Evolutionary conservation across 2,797 vertebrate genomes (phyloP).

Genomic region (Sebastes hopkinsi): DNA sequence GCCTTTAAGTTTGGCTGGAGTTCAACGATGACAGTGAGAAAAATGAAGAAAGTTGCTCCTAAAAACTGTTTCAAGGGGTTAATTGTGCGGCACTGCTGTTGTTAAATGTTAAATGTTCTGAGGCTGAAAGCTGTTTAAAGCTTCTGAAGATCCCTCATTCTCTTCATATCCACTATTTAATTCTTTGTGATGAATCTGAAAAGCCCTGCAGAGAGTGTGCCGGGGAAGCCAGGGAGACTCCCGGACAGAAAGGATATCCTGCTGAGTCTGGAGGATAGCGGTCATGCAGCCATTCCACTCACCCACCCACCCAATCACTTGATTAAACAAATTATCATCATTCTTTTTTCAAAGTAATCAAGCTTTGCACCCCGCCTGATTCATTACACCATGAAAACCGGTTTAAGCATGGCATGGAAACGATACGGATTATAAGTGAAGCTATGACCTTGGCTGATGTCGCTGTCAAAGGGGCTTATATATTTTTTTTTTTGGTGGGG

Average conservation of each 20-base stretch:
- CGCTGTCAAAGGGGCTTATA: conserved; percentile 25
- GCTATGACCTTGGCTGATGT: conserved; percentile 55
- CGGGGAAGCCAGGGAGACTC: conserved; percentile 9
- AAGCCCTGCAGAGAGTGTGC: background rate
- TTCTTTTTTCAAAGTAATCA: conserved; percentile 57
- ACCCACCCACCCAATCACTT: conserved; percentile 51
- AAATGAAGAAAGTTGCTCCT: background rate
- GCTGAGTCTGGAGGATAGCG: conserved; percentile 17
- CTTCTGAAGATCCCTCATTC: background rate
- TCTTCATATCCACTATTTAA: background rate
- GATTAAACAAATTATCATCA: conserved; percentile 71
- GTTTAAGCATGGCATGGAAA: conserved; percentile 50
- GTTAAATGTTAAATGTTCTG: background rate
- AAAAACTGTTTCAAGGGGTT: background rate
- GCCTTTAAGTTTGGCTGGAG: background rate
- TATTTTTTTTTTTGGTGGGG: background rate
- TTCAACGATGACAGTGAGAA: background rate
- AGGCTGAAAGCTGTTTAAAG: conserved; percentile 6
- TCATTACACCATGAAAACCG: conserved; percentile 56
- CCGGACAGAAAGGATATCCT: conserved; percentile 15
- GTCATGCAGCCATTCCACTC: conserved; percentile 36
- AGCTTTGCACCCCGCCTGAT: conserved; percentile 38
- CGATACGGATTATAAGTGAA: conserved; percentile 43
- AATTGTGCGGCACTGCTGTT: background rate
- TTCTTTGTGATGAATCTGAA: conserved; percentile 20